Evolutionary conservation across 2,888 invertebrate genomes (phyloP), one percentile per base, ranked within the genome.

Genomic region (Dolichomitus sp.): DNA sequence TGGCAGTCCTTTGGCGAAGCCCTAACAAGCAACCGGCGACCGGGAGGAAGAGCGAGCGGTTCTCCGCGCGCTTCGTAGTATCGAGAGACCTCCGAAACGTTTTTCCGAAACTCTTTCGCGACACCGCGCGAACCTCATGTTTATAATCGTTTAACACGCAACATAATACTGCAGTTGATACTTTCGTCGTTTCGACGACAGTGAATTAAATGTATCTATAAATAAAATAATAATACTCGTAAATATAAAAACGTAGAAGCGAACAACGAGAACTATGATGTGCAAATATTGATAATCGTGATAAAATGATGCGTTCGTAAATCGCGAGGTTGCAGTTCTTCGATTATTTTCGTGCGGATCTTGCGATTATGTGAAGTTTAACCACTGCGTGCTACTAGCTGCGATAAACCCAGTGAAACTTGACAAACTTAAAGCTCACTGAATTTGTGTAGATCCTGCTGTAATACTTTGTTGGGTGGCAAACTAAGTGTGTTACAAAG

Each of bases 1-100:
- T 89, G 91, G 86, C 92, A 93, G 93, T 93, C 91, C 90, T 90
- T 90, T 88, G 91, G 89, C 90, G 92, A 90, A 90, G 89, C 88
- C 86, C 92, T 88, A 88, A 87, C 91, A 89, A 91, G 92, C 85
- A 91, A 87, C 89, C 88, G 89, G 86, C 86, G 83, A 78, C 69
- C 59, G 78, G 65, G 79, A 80, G 78, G n/a, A 63, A 75, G 72
- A 82, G 65, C 83, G 66, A 52, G 80, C 45, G 68, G 30, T 40
- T 5, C n/a, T 45, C 65, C 57, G 57, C 75, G 75, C 42, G 33
- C 33, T 14, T 23, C 50, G 37, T 73, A 50, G 37, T 4, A 48
- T 11, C 61, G 45, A 33, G 73, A 48, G 61, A 50, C 14, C 48
- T n/a, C 9, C 37, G 61, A 23, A 61, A 17, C 70, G 37, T 50